Evolutionary conservation across 2,113 vertebrate genomes (phyloP), one percentile per base, ranked within the genome.

Genomic region (Abramis brama): DNA sequence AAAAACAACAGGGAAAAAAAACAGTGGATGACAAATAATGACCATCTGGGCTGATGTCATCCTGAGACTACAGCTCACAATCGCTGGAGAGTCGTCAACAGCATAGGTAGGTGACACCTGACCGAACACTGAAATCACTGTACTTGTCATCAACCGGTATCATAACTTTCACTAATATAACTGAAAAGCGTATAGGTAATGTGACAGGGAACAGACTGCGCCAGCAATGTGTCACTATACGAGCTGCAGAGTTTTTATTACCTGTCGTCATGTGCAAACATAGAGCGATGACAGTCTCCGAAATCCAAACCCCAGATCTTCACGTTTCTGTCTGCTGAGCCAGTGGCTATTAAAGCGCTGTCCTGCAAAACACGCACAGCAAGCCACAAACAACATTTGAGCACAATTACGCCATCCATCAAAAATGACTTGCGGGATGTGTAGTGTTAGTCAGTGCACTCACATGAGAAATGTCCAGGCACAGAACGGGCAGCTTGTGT

Each of bases 281-380:
- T 95, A 73, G 98, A 99, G 57, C 96, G 95, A 89, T 99, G 98
- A 88, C 98, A 99, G 91, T 99, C 98, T 11, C 98, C 98, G 5
- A 99, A 99, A 91, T 99, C 98, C 93, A 99, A 87, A 73, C 98
- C 98, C 98, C 98, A 99, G 79, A 99, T 96, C 90, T 99, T 99
- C 89, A 99, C 97, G 13, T 98, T 99, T 73, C 97, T 95, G 90
- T 99, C 98, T 3, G 97, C 97, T 10, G 98, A 99, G 39, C 98
- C 98, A 0, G 98, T 99, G 0, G 95, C 97, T 83, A 99, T 99
- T 0, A 99, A 90, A 1, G 95, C 73, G 83, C 94, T 97, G 83
- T 99, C 98, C 98, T 99, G 85, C 0, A 87, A 88, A 73, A 47
- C 25, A 13, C 3, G 27, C 64, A 47, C 17, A 85, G 9, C 5